Conservation (phyloP, 2,797 vertebrate genomes). For the Oreochromis grahami region DNA sequence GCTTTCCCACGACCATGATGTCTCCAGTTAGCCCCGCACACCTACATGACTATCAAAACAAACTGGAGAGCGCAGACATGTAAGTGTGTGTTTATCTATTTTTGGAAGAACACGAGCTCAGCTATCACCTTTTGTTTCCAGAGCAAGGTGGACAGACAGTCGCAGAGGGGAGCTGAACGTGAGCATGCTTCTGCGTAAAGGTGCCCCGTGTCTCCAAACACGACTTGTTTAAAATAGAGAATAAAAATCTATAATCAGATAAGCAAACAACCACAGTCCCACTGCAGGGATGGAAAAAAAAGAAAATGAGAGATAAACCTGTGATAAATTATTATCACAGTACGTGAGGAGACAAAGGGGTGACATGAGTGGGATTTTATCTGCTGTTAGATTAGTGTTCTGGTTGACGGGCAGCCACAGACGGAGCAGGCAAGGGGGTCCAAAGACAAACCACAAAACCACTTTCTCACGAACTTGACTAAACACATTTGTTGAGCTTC, state of each 20-base stretch:
- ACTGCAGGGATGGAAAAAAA: conserved; percentile 18
- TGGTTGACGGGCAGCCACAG: conserved; percentile 76
- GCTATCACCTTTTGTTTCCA: conserved; percentile 38
- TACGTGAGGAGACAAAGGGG: conserved; percentile 69
- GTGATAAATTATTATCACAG: conserved; percentile 62
- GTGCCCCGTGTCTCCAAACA: conserved; percentile 35
- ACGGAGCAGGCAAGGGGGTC: conserved; percentile 57
- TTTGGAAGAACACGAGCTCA: conserved; percentile 1
- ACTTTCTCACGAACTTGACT: conserved; percentile 60
- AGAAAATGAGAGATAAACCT: conserved; percentile 23
- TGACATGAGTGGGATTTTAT: conserved; percentile 53
- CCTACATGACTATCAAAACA: conserved; percentile 63
- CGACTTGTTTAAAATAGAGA: conserved; percentile 20
- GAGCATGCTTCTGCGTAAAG: background rate
- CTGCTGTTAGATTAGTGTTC: conserved; percentile 67
- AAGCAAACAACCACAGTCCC: conserved; percentile 41
- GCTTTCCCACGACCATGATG: conserved; percentile 69
- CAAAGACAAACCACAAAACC: conserved; percentile 47
- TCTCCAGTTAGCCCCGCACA: conserved; percentile 64
- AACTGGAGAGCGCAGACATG: conserved; percentile 35
- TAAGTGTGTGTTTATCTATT: conserved; percentile 9
- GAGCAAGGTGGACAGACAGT: conserved; percentile 12
- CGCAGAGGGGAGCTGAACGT: background rate
- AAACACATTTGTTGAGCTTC: background rate
- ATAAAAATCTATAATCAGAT: conserved; percentile 47